Evolutionary conservation across 2,797 vertebrate species (phyloP).

Genomic region (Phaenicophaeus curvirostris): DNA sequence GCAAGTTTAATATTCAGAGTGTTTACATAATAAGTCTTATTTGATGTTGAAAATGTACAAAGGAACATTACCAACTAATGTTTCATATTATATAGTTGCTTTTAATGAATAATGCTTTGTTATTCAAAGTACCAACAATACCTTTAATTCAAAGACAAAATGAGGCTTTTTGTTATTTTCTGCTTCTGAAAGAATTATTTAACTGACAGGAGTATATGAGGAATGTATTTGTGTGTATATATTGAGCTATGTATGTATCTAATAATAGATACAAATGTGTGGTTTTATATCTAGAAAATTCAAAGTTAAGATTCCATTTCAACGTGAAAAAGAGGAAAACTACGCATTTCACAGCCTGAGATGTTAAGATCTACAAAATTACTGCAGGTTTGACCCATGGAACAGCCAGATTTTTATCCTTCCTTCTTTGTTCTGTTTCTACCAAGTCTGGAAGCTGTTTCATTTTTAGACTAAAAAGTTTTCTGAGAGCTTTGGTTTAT

Average conservation of each 20-base stretch:
- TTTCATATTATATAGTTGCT: neutral
- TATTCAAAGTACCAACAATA: neutral
- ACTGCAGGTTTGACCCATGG: neutral
- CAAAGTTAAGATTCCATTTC: neutral
- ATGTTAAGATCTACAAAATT: neutral
- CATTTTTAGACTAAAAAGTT: neutral
- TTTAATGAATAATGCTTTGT: neutral
- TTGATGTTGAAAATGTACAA: neutral
- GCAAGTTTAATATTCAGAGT: accelerated
- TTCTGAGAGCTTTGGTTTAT: neutral
- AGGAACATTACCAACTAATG: neutral
- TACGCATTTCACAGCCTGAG: neutral
- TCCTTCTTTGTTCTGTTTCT: neutral
- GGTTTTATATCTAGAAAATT: neutral
- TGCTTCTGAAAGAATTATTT: neutral
- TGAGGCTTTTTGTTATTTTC: neutral
- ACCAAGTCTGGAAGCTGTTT: neutral
- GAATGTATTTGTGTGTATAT: neutral
- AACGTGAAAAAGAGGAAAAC: neutral
- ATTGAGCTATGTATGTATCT: neutral
- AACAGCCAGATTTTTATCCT: neutral
- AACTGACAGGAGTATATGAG: neutral
- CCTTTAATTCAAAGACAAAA: neutral
- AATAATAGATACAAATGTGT: neutral
- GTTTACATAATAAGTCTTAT: neutral